These are phyloP conservation scores for Bradynema listronoti DNA, from an alignment of 1,140 invertebrate genomes.

Conservation along the genomic window DNA sequence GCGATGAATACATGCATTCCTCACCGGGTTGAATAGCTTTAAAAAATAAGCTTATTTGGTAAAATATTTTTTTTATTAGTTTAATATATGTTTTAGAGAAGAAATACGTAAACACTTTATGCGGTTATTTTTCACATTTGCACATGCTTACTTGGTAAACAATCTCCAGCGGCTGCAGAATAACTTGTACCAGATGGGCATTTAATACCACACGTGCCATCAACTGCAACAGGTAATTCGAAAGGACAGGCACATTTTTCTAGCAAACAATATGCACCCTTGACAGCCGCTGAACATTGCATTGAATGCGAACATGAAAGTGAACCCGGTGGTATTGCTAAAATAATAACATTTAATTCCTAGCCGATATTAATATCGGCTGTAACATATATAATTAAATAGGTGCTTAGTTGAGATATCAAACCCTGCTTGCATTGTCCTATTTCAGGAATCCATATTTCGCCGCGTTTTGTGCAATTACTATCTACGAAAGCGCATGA, in stretches of 20 bases:
- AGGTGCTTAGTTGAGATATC: background rate
- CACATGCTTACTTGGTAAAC: conserved; percentile 48
- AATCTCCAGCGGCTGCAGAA: conserved; percentile 50
- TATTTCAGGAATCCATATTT: conserved; percentile 54
- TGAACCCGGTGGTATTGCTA: conserved; percentile 50
- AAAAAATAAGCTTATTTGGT: too few species aligned
- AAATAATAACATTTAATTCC: too few species aligned
- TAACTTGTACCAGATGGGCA: conserved; percentile 41
- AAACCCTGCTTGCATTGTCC: conserved; percentile 55
- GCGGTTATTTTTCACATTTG: too few species aligned
- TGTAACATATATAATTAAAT: too few species aligned
- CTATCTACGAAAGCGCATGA: conserved; percentile 48
- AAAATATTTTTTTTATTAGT: too few species aligned
- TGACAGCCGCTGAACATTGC: conserved; percentile 53
- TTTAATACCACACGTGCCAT: conserved; percentile 51
- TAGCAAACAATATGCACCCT: conserved; percentile 45
- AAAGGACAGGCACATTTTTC: conserved; percentile 49
- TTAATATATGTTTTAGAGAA: too few species aligned
- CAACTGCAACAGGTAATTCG: conserved; percentile 45
- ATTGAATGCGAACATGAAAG: conserved; percentile 48
- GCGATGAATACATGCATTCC: conserved; percentile 54
- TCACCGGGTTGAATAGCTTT: conserved; percentile 23
- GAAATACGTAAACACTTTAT: too few species aligned
- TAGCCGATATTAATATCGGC: too few species aligned
- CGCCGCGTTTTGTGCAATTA: conserved; percentile 45